Percentiles rank a stretch among this genome's conserved stretches.
phyloP scores from a whole-genome alignment of 2,888 invertebrate genomes.

The Temnothorax unifasciatus region DNA sequence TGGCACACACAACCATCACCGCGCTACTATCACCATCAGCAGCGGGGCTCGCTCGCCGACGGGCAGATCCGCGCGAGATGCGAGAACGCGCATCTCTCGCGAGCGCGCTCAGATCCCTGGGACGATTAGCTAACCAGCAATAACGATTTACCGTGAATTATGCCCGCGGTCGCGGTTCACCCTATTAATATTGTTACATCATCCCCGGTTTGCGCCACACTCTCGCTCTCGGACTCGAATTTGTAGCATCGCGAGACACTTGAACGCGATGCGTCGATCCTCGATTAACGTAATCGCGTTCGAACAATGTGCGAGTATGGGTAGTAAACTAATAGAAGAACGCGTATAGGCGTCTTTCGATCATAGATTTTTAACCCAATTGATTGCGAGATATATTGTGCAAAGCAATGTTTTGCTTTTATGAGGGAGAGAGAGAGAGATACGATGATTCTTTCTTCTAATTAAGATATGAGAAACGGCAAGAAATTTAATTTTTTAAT shows the following conservation, averaged over 20 bases:
- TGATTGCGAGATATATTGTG: slow-evolving; percentile 21
- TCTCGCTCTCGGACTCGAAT: slow-evolving; percentile 47
- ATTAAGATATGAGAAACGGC: neutral
- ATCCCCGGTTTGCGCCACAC: slow-evolving; percentile 62
- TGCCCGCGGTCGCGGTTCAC: slow-evolving; percentile 70
- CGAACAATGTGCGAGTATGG: slow-evolving; percentile 29
- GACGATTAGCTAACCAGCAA: slow-evolving; percentile 81
- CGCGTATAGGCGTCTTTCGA: neutral
- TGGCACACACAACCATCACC: slow-evolving; percentile 39
- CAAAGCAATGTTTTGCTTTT: slow-evolving; percentile 2
- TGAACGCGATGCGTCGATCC: slow-evolving; percentile 31
- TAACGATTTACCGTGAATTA: slow-evolving; percentile 75
- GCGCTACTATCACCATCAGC: slow-evolving; percentile 21
- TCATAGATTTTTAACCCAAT: neutral
- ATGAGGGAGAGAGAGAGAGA: neutral
- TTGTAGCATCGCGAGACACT: slow-evolving; percentile 52
- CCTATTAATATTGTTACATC: slow-evolving; percentile 73
- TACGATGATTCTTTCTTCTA: neutral
- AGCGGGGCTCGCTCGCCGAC: slow-evolving; percentile 44
- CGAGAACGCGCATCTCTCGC: slow-evolving; percentile 42
- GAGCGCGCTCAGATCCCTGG: slow-evolving; percentile 73
- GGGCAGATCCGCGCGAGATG: slow-evolving; percentile 66
- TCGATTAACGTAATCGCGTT: slow-evolving; percentile 56
- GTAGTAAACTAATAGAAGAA: neutral
- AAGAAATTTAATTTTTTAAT: slow-evolving; percentile 16